Base-by-base conservation (phyloP, 2,888 invertebrate genomes). In the Anthrax anthrax region DNA sequence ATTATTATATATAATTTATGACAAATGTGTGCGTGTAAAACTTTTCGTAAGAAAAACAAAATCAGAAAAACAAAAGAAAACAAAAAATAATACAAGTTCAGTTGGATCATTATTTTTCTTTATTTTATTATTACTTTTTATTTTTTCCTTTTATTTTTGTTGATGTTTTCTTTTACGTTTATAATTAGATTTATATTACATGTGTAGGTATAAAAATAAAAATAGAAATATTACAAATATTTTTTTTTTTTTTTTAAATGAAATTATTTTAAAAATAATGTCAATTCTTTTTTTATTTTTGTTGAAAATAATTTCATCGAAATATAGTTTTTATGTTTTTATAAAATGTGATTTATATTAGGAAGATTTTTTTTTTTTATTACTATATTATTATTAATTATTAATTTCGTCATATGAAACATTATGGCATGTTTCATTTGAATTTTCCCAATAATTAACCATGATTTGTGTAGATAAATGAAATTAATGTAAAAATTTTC, bases 361-460 rank as follows among this genome's bases (percentile, higher is more conserved):
- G 50, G 52, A 51, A 47, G 47, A 47, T 52, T 52, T 50, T 49
- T 52, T 51, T 48, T 49, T 51, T 47, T 44, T 46, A 50, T 51
- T 51, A 50, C 50, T 52, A 49, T 51, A 48, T 47, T 50, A 48
- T 50, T 52, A 52, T 48, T 45, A 45, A 51, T 18, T 46, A 16
- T 39, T 37, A 18, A 54, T 51, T 51, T n/a, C n/a, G n/a, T n/a
- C n/a, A n/a, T n/a, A n/a, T n/a, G n/a, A n/a, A n/a, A n/a, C n/a
- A n/a, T n/a, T n/a, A n/a, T n/a, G n/a, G n/a, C n/a, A n/a, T n/a
- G n/a, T n/a, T n/a, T n/a, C n/a, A n/a, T n/a, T n/a, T n/a, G n/a
- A n/a, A n/a, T n/a, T n/a, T n/a, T n/a, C n/a, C n/a, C n/a, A n/a
- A n/a, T n/a, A n/a, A n/a, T n/a, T n/a, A n/a, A n/a, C n/a, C n/a